Conservation (phyloP, 1,140 invertebrate genomes). For the Neuroterus valhalla region DNA sequence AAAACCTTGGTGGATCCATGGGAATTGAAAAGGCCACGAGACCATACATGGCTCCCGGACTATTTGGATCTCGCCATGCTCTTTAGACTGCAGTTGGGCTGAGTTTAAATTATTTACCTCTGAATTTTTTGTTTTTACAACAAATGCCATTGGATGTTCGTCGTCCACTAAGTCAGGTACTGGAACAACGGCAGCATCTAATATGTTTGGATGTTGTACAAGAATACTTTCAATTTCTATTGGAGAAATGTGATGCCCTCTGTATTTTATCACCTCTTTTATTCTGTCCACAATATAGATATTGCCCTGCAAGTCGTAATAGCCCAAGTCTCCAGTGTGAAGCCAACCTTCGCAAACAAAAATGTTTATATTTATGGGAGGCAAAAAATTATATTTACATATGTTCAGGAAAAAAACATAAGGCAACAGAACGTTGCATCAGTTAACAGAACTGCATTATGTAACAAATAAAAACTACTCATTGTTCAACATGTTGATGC, state of each 20-base stretch:
- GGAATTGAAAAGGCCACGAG: no score
- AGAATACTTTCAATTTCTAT: conserved; percentile 80
- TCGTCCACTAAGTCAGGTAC: conserved; percentile 77
- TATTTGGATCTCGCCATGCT: no score
- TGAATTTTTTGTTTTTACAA: conserved; percentile 65
- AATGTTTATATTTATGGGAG: conserved; percentile 18
- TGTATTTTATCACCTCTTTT: conserved; percentile 78
- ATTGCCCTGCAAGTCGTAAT: conserved; percentile 67
- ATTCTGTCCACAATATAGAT: conserved; percentile 76
- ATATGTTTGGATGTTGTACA: conserved; percentile 78
- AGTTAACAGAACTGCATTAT: no score
- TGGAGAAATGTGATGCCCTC: conserved; percentile 55
- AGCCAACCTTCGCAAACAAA: conserved; percentile 53
- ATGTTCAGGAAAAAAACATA: no score
- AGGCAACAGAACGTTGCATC: no score
- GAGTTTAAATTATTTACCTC: conserved; percentile 58
- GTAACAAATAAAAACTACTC: no score
- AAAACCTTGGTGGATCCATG: no score
- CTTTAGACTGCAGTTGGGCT: no score
- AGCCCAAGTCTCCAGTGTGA: conserved; percentile 68
- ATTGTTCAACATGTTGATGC: no score
- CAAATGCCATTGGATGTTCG: conserved; percentile 81
- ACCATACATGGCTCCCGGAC: no score
- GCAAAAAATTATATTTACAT: conserved; percentile 11
- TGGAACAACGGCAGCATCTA: conserved; percentile 82